Conservation (phyloP, 2,888 invertebrate species). For the Camptogramma bilineatum region DNA sequence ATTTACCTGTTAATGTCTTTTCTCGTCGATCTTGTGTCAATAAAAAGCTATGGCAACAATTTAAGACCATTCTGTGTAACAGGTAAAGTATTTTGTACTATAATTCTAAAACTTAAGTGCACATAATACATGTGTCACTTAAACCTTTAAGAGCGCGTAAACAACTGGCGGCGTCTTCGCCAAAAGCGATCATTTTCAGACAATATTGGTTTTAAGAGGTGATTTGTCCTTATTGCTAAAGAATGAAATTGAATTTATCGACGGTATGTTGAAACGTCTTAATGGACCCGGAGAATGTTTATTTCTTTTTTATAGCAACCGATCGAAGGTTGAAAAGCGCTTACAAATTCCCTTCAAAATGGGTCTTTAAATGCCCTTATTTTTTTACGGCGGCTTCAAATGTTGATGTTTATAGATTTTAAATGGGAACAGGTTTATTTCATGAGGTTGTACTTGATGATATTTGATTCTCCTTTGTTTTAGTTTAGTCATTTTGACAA, state of each 20-base stretch:
- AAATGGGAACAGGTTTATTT: constrained; percentile 9
- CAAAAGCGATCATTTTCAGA: background rate
- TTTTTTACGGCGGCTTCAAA: constrained; percentile 10
- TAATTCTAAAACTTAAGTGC: background rate
- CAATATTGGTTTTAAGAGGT: constrained; percentile 7
- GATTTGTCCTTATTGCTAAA: constrained; percentile 19
- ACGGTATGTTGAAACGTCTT: constrained; percentile 24
- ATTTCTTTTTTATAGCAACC: constrained; percentile 25
- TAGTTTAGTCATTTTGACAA: too few species aligned
- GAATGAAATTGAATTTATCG: constrained; percentile 30
- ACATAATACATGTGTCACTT: background rate
- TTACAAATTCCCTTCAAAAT: constrained; percentile 19
- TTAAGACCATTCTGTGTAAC: too few species aligned
- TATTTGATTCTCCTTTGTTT: too few species aligned
- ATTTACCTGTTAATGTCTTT: too few species aligned
- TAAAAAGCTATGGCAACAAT: too few species aligned
- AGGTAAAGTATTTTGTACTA: too few species aligned
- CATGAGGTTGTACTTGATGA: background rate
- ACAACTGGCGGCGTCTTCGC: background rate
- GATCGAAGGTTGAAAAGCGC: constrained; percentile 24
- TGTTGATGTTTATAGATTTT: constrained; percentile 14
- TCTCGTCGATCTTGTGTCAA: too few species aligned
- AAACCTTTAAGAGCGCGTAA: background rate
- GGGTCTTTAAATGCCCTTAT: constrained; percentile 5
- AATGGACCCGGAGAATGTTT: constrained; percentile 26